Conservation (phyloP, 2,113 vertebrate species). For the Peromyscus maniculatus region DNA sequence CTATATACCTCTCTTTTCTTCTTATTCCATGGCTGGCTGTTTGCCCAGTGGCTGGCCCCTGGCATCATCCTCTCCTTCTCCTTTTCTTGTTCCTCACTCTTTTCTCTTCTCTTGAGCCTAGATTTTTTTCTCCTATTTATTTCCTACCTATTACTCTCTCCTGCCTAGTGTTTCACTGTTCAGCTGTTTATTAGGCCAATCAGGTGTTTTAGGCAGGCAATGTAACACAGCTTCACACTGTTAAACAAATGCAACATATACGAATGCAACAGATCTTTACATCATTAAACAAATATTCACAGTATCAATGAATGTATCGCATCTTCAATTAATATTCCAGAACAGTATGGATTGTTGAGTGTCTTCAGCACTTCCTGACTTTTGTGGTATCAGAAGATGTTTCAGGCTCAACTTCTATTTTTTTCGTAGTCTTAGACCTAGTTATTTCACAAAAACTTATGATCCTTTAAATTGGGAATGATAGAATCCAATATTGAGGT, state of each 20-base stretch:
- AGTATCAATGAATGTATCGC: too few relatives aligned
- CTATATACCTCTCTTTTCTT: background rate
- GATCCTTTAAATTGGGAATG: background rate
- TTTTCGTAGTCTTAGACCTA: background rate
- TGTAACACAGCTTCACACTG: too few relatives aligned
- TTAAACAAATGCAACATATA: too few relatives aligned
- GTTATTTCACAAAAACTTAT: background rate
- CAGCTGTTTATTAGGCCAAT: too few relatives aligned
- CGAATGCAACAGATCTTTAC: too few relatives aligned
- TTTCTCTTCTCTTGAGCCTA: background rate
- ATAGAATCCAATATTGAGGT: background rate
- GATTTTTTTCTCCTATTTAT: too few relatives aligned
- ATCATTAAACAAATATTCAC: too few relatives aligned
- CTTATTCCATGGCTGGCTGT: background rate
- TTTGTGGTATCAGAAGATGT: background rate
- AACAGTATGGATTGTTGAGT: background rate
- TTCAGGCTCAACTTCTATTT: background rate
- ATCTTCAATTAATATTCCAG: too few relatives aligned
- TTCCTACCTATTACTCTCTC: too few relatives aligned
- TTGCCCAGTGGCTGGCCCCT: background rate
- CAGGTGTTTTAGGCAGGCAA: too few relatives aligned
- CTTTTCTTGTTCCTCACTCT: background rate
- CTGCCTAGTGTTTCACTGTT: too few relatives aligned
- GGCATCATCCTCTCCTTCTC: background rate
- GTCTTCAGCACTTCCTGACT: background rate